Evolutionary conservation across 2,888 invertebrate genomes (phyloP).

Genomic region (Sthenelais limicola): DNA sequence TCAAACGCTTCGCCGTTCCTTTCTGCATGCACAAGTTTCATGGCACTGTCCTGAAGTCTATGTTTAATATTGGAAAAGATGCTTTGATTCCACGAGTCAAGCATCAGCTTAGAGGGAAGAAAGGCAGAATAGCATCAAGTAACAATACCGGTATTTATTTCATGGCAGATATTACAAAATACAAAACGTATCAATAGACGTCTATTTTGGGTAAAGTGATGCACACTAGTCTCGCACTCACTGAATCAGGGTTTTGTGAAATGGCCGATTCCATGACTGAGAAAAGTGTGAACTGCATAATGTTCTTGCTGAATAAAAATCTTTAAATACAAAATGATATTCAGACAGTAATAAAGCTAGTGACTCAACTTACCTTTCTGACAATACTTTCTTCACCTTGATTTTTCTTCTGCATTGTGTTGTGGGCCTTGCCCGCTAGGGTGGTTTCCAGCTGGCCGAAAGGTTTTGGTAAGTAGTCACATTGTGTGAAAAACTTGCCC

Average conservation of each 20-base stretch:
- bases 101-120: conserved; percentile 83
- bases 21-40: conserved; percentile 97
- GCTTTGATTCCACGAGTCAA: conserved; percentile 98
- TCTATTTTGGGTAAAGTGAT: no score
- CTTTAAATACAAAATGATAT: no score
- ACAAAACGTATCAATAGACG: no score
- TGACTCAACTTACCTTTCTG: conserved; percentile 81
- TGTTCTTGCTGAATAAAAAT: no score
- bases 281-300: no score
- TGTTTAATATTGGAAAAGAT: conserved; percentile 97
- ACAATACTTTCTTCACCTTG: conserved; percentile 90
- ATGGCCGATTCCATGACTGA: neutral
- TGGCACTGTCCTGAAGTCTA: conserved; percentile 84
- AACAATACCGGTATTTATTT: no score
- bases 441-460: conserved; percentile 93
- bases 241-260: neutral
- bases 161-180: no score
- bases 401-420: conserved; percentile 76
- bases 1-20: conserved; percentile 98
- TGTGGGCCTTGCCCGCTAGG: conserved; percentile 80
- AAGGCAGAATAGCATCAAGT: no score
- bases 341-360: neutral
- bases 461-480: conserved; percentile 95
- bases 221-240: neutral
- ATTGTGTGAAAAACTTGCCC: conserved; percentile 98